Evolutionary conservation across 2,113 vertebrate genomes (phyloP).

Genomic region (Chloropsis cyanopogon): DNA sequence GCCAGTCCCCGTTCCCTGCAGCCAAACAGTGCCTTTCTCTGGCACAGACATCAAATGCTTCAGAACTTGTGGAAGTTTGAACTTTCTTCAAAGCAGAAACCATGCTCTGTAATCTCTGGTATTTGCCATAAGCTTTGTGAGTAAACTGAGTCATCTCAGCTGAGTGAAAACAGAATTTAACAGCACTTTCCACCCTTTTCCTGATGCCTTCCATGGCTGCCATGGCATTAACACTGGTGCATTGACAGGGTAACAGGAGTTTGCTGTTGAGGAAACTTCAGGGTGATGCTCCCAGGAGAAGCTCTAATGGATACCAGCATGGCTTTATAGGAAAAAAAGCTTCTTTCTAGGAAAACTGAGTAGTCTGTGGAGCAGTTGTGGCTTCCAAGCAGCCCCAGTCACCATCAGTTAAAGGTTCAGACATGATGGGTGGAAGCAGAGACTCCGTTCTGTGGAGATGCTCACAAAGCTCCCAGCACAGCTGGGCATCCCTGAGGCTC

Average conservation of each 20-base stretch:
- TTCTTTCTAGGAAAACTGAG: background rate
- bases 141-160: background rate
- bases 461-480: background rate
- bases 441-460: background rate
- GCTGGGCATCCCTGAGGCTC: background rate
- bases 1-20: background rate
- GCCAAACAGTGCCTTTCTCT: background rate
- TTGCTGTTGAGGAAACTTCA: background rate
- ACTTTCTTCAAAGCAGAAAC: background rate
- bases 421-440: background rate
- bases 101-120: background rate
- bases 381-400: background rate
- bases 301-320: background rate
- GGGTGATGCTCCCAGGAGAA: background rate
- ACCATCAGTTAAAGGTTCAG: background rate
- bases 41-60: background rate
- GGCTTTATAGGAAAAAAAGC: background rate
- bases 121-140: background rate
- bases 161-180: background rate
- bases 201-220: background rate
- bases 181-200: background rate
- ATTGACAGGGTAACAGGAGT: background rate
- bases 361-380: background rate
- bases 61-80: background rate
- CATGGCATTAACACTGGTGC: background rate